Evolutionary conservation across 1,140 invertebrate genomes (phyloP), one percentile per base, ranked within the genome.

Genomic region (Halesus radiatus): DNA sequence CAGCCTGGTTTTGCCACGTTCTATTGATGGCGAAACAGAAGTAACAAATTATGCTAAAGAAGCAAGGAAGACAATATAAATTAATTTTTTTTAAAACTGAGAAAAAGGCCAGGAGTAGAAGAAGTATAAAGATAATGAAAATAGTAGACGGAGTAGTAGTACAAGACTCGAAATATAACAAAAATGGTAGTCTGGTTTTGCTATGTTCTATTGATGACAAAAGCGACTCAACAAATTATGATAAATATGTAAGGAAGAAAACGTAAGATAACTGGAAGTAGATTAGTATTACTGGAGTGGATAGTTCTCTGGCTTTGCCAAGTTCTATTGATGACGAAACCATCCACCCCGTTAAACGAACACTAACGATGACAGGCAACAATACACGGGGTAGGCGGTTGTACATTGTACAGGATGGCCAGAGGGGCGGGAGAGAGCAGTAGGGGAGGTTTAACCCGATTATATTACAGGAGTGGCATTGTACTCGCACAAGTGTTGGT

Each of bases 381-480:
- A 23, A 23, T 64, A 16, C 60, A 56, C 20, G 23, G 15, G 23
- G 37, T 13, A 45, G 37, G 37, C 4, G 32, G 7, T 13, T 45
- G 37, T 45, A 45, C 37, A 45, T 45, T 10, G 37, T 10, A 45
- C 26, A 45, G 37, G 37, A 45, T 45, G 23, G 23, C 15, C 60
- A 15, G 60, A 64, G 60, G 60, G 60, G 6, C 13, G 60, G 60
- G n/a, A 32, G 37, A 8, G 13, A 26, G 15, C 60, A 29, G 60
- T 45, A 64, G 15, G 60, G 60, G 60, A 64, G 60, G 20, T 29
- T 29, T 64, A 64, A 64, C 60, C 60, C 60, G 60, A 64, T 64
- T 64, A 64, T 64, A 64, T 64, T 64, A 64, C 60, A 29, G 60
- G 60, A 64, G 60, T 29, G 60, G 60, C 60, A 29, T 64, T 64